Evolutionary conservation across 2,113 vertebrate genomes (phyloP), one percentile per base, ranked within the genome.

Genomic region (Proterorhinus semilunaris): DNA sequence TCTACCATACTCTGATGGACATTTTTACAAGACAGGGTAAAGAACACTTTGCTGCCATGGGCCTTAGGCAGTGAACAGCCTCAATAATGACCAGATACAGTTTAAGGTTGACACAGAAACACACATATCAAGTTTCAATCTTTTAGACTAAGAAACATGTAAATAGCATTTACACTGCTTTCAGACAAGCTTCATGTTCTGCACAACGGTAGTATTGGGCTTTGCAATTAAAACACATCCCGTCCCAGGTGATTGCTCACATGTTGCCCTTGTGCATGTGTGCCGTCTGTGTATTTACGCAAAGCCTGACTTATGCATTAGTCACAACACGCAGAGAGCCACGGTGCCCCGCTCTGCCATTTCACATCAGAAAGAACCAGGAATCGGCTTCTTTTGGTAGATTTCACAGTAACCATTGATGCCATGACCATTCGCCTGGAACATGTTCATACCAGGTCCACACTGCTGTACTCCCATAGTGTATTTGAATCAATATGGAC

Each of bases 361-460:
- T 69, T 80, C 67, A 66, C 76, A 76, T 82, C 65, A 74, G 65
- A 80, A 68, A 69, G 15, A 76, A 52, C 71, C 51, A 50, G 65
- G 15, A 17, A 61, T 54, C 7, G 44, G n/a, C 50, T 64, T 2
- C 15, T 79, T 75, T 75, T 42, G 49, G 42, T 76, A 75, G 9
- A 11, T 80, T 81, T 84, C 62, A 77, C 66, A 59, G 69, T 71
- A 64, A 88, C 76, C 62, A 66, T 59, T 78, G 75, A 86, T 84
- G 79, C 79, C 80, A 79, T 73, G 81, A 79, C 76, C 81, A 67
- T 81, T 75, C 36, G 76, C 52, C 78, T 85, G 68, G 80, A 84
- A 75, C 78, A 61, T 78, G 72, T 88, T 81, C 79, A 81, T 85
- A 78, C 81, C 76, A 78, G 79, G 83, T 83, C 73, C 78, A 84